Base-by-base conservation (phyloP, 2,888 invertebrate species). In the Mythimna lalbum region DNA sequence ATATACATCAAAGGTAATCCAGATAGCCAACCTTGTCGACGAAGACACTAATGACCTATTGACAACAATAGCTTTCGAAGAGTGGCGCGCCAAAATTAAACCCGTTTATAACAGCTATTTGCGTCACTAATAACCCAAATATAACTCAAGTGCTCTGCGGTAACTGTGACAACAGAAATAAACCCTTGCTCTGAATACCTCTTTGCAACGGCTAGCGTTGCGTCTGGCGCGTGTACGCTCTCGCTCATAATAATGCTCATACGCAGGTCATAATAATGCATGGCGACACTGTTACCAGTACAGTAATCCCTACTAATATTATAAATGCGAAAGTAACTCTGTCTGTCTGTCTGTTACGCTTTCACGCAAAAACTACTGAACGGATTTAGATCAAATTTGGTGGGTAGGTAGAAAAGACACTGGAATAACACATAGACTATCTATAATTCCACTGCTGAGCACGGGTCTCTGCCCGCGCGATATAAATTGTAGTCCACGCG, bases 121-220 rank as follows among this genome's bases (percentile, higher is more conserved):
- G 93, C 95, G 95, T 95, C 95, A 96, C 91, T 92, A 92, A 92
- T 93, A 93, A 92, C 90, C 93, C 91, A 93, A 93, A 95, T 95
- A 94, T 93, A 94, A 90, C 88, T 80, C 85, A 82, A 86, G 86
- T 83, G 85, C 86, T 88, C 89, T 85, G 90, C 84, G 86, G 90
- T 93, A 92, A 93, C 92, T 92, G 92, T 93, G 93, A 94, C 95
- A 92, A 91, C 94, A 88, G 88, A 95, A 95, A 95, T 95, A 95
- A 91, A 93, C 93, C 91, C 89, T 90, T 90, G 95, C 88, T 89
- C 94, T 89, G 89, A 94, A 95, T 95, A 94, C 90, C 92, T 87
- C 87, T 86, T 88, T 92, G 91, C 91, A 89, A 75, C 69, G 76
- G 69, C 80, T 85, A 81, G 77, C 64, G 83, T 80, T 89, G 85